Evolutionary conservation across 2,888 invertebrate species (phyloP), one percentile per base, ranked within the genome.

Genomic region (Sesamia inferens): DNA sequence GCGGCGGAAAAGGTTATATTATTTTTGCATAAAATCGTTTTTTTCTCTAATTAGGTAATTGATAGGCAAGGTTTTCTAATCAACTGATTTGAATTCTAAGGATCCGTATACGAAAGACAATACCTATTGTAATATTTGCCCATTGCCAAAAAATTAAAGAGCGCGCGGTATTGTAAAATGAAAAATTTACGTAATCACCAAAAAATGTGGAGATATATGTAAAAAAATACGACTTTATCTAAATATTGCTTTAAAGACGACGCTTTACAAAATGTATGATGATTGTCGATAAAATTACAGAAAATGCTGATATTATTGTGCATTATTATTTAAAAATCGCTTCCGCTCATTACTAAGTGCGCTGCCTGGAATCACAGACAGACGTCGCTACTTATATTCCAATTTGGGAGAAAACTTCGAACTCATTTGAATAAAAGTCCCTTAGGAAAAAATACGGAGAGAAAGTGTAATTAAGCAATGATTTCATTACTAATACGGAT

Each of bases 351-450:
- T 0, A 65, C 51, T 57, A 16, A 62, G 19, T 11, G 70, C 82
- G 16, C 70, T 4, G 16, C 65, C 71, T 54, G 19, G 59, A 72
- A 67, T 70, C 76, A 71, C 81, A 86, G 83, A 71, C 81, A 86
- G 83, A 76, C 79, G 76, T 71, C 76, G 74, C 74, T 79, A 74
- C 75, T 79, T 79, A 76, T 76, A 72, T 78, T 83, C 68, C 79
- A 75, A 86, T 87, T 84, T 85, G 68, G 64, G 47, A 59, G 64
- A 71, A 84, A 88, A 82, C 85, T 82, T 74, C 74, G 44, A 76
- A 83, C 69, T 81, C 77, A 88, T 89, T 88, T 88, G 80, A 89
- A 89, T 88, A 85, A 83, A 84, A 83, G 70, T 78, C 74, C 47
- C 69, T 67, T 76, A 55, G n/a, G 13, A 78, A 81, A 84, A 84